phyloP scores from a whole-genome alignment of 2,888 invertebrate species.

The Drosophila merina region DNA sequence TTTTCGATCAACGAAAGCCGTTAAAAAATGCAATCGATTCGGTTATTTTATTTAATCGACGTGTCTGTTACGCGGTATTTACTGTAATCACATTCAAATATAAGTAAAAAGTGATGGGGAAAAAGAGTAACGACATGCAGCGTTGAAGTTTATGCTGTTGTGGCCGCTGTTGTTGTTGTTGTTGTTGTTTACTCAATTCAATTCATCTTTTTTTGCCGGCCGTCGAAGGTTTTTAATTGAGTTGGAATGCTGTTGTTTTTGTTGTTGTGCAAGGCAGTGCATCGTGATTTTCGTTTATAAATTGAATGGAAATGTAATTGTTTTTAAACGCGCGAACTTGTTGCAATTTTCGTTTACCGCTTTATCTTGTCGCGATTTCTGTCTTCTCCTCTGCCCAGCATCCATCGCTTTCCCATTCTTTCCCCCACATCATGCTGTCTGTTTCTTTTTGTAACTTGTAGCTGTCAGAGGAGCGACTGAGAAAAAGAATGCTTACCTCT shows the following conservation, averaged over 20 bases:
- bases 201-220: conserved; percentile 43
- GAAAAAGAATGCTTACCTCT: conserved; percentile 18
- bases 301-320: conserved; percentile 70
- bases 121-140: conserved; percentile 20
- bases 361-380: conserved; percentile 61
- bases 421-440: not conserved
- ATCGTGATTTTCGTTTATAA: conserved; percentile 58
- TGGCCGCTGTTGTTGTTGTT: conserved; percentile 30
- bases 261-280: conserved; percentile 22
- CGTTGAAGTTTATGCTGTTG: conserved; percentile 10
- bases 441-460: conserved; percentile 14
- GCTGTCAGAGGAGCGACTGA: not conserved
- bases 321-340: conserved; percentile 65
- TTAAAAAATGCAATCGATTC: not conserved
- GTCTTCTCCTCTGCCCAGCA: conserved; percentile 17
- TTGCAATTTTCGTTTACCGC: conserved; percentile 73
- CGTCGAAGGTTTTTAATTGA: conserved; percentile 67
- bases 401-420: not conserved
- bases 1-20: not conserved
- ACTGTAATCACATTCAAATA: conserved; percentile 27
- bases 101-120: conserved; percentile 3
- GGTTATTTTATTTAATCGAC: not conserved
- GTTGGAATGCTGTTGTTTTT: conserved; percentile 56
- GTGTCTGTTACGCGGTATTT: conserved; percentile 18
- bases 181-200: conserved; percentile 38